Evolutionary conservation across 2,797 vertebrate species (phyloP).

Genomic region (Bradypus variegatus): DNA sequence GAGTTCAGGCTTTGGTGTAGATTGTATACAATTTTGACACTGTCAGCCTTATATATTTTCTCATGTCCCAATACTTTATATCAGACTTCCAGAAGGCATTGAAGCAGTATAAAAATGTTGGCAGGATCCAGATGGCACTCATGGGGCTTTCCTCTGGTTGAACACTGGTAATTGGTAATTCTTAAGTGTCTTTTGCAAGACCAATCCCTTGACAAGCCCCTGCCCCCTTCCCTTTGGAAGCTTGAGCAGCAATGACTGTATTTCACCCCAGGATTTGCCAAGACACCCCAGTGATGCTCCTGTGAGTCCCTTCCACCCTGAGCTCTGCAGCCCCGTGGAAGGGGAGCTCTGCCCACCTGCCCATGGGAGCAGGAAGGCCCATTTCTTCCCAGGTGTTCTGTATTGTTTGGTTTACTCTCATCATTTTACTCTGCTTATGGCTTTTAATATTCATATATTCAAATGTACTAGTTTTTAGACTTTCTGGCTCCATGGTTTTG

Average conservation of each 20-base stretch:
- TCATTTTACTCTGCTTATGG: neutral
- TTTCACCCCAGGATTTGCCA: too few relatives aligned
- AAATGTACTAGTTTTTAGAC: neutral
- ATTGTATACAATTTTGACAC: rapidly evolving
- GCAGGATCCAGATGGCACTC: neutral
- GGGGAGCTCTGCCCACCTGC: rapidly evolving
- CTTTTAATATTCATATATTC: neutral
- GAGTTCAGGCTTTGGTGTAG: rapidly evolving
- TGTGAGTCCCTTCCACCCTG: neutral
- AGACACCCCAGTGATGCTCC: neutral
- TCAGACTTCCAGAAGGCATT: neutral
- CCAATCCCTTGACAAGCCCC: neutral
- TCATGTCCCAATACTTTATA: neutral
- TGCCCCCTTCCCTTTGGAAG: neutral
- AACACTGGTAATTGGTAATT: neutral
- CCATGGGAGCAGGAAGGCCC: rapidly evolving
- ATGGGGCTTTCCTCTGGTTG: too few relatives aligned
- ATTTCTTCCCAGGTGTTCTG: neutral
- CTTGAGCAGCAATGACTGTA: neutral
- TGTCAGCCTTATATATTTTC: neutral
- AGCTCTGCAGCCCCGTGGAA: neutral
- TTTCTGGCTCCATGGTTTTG: neutral
- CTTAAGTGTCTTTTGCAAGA: neutral
- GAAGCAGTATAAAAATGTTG: neutral
- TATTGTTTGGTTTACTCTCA: neutral